Evolutionary conservation across 2,888 invertebrate genomes (phyloP).

Genomic region (Phyllotreta striolata): DNA sequence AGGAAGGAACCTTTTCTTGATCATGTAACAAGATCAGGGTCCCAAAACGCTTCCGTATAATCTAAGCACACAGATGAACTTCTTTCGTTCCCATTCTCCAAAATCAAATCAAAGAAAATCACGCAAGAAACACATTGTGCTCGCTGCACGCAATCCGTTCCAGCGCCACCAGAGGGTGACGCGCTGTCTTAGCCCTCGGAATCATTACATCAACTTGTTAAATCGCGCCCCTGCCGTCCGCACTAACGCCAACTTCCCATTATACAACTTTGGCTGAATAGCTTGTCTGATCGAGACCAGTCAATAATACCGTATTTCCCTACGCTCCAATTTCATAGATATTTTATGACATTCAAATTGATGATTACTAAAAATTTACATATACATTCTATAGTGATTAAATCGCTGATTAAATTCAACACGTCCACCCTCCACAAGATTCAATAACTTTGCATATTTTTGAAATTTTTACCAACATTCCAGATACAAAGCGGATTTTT

Average conservation of each 20-base stretch:
- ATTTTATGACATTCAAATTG: conserved; percentile 2
- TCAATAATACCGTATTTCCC: conserved; percentile 18
- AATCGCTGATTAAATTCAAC: too few relatives aligned
- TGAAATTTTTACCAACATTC: too few relatives aligned
- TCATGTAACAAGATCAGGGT: conserved; percentile 7
- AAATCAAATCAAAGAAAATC: conserved; percentile 43
- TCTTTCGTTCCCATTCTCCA: conserved; percentile 41
- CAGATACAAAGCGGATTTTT: too few relatives aligned
- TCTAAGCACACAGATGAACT: conserved; percentile 49
- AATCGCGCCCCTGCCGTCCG: conserved; percentile 20
- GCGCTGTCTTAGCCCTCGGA: conserved; percentile 33
- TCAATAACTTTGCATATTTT: too few relatives aligned
- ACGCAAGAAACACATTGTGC: conserved; percentile 44
- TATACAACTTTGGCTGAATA: conserved; percentile 22
- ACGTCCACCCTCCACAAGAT: too few relatives aligned
- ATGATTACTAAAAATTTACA: conserved; percentile 5
- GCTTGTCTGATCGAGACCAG: conserved; percentile 18
- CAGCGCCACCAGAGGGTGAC: conserved; percentile 37
- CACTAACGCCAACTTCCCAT: conserved; percentile 21
- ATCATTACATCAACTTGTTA: conserved; percentile 27
- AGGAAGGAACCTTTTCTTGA: conserved; percentile 10
- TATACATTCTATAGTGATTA: background rate
- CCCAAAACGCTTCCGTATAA: conserved; percentile 29
- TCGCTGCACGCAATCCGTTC: conserved; percentile 38
- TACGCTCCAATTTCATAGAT: conserved; percentile 4